These are phyloP conservation scores for Temnothorax nylanderi DNA, from an alignment of 1,140 invertebrate genomes.

Conservation along the genomic window DNA sequence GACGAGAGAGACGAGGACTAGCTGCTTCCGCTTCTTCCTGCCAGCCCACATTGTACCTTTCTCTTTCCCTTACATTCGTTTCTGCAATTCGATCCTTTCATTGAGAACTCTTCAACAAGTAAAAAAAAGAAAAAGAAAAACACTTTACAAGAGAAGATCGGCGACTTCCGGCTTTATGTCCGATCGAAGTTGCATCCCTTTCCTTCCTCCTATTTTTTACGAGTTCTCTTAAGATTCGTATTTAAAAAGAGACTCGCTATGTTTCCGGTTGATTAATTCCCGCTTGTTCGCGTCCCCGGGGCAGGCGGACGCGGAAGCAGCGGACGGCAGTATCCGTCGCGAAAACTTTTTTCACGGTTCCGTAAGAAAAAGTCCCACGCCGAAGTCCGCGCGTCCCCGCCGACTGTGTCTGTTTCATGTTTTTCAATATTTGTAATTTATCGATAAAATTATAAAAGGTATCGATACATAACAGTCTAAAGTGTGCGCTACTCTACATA, in stretches of 20 bases:
- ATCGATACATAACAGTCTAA: constrained; percentile 85
- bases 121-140: constrained; percentile 23
- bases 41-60: not conserved
- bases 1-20: constrained; percentile 48
- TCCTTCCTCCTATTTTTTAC: constrained; percentile 10
- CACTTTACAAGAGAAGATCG: constrained; percentile 22
- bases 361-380: constrained; percentile 62
- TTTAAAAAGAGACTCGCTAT: not conserved
- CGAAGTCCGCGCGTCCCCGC: constrained; percentile 76
- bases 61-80: not conserved
- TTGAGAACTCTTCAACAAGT: constrained; percentile 21
- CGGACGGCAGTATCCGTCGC: constrained; percentile 55
- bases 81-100: not conserved
- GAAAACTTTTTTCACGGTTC: constrained; percentile 69
- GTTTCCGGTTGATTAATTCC: not conserved
- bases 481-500: constrained; percentile 86
- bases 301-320: constrained; percentile 42
- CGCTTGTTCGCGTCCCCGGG: not conserved
- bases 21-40: constrained; percentile 53
- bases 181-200: not conserved
- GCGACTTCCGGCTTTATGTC: not conserved
- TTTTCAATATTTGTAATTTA: constrained; percentile 86
- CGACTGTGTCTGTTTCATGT: constrained; percentile 85
- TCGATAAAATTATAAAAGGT: constrained; percentile 85
- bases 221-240: constrained; percentile 1